Evolutionary conservation across 2,113 vertebrate genomes (phyloP).

Genomic region (Dromiciops gliroides): DNA sequence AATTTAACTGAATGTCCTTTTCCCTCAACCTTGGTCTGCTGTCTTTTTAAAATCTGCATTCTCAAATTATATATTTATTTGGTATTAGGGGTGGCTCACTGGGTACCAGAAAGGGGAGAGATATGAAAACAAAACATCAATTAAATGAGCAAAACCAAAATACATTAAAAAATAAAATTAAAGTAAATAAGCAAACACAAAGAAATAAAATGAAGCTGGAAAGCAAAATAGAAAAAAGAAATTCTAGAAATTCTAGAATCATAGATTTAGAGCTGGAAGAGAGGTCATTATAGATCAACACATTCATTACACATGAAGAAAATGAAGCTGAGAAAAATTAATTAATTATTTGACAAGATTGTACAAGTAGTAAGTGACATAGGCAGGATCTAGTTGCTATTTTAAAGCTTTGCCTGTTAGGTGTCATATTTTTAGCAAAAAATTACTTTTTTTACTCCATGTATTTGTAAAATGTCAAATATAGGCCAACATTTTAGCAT

Average conservation of each 20-base stretch:
- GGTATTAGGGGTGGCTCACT: background rate
- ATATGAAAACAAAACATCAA: background rate
- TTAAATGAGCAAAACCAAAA: background rate
- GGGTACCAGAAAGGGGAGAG: background rate
- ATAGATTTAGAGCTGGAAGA: background rate
- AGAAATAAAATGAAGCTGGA: background rate
- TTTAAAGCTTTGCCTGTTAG: background rate
- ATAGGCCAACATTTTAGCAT: background rate
- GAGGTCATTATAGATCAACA: background rate
- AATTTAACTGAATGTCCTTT: background rate
- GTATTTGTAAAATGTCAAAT: slow-evolving; percentile 27
- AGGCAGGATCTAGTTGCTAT: background rate
- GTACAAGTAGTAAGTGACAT: background rate
- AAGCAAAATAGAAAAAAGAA: background rate
- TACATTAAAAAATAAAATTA: background rate
- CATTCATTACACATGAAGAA: background rate
- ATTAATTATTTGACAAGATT: background rate
- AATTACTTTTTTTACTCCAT: slow-evolving; percentile 4
- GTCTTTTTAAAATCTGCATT: background rate
- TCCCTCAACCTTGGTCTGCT: background rate
- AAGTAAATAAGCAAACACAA: background rate
- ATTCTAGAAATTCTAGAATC: background rate
- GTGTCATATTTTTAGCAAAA: background rate
- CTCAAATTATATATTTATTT: background rate
- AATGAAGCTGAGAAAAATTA: background rate